Conservation (phyloP, 2,113 vertebrate genomes). For the Engystomops pustulosus region DNA sequence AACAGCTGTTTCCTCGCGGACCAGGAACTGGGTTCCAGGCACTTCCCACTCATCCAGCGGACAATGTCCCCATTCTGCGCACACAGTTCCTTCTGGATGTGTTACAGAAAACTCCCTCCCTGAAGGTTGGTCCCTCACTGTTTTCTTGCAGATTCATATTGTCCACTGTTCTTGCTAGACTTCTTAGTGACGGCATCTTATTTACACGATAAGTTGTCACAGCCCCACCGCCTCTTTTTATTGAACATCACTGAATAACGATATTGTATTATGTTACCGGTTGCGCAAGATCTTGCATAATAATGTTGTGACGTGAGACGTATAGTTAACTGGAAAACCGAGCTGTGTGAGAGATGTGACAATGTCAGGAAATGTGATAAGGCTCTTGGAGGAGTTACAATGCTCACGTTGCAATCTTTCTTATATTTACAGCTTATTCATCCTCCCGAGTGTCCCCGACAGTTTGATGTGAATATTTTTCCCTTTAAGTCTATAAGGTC, state of each 20-base stretch:
- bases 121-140: constrained; percentile 78
- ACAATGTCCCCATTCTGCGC: constrained; percentile 84
- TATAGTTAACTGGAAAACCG: neutral
- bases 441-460: constrained; percentile 72
- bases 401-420: constrained; percentile 24
- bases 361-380: neutral
- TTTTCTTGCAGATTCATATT: neutral
- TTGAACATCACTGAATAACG: no score
- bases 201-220: neutral
- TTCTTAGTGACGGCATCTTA: no score
- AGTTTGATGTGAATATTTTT: constrained; percentile 89
- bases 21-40: constrained; percentile 91
- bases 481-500: constrained; percentile 92
- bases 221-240: neutral
- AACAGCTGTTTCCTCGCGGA: constrained; percentile 84
- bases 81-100: constrained; percentile 95
- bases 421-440: constrained; percentile 80
- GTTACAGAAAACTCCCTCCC: constrained; percentile 89
- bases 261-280: no score
- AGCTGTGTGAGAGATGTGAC: neutral
- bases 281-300: no score
- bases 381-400: neutral
- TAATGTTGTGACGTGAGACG: neutral
- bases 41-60: constrained; percentile 90
- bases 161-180: no score